Conservation (phyloP, 2,113 vertebrate species). For the Spizaetus ornatus region DNA sequence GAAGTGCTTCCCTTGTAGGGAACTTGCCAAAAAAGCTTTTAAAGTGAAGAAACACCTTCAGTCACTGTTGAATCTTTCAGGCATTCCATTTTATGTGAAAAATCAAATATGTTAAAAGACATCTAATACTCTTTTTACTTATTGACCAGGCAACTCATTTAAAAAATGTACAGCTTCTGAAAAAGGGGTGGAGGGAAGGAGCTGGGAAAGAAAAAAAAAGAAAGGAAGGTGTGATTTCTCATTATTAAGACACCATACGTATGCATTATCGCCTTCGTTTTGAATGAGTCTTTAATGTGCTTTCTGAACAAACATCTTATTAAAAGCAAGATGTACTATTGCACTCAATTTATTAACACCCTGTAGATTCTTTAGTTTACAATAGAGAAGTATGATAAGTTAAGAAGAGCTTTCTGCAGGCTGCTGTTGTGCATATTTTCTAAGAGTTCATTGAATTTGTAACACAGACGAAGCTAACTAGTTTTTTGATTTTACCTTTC, state of each 20-base stretch:
- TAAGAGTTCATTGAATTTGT: not conserved
- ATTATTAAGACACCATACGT: not conserved
- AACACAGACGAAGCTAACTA: not conserved
- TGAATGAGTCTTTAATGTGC: slow-evolving; percentile 28
- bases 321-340: slow-evolving; percentile 36
- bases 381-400: not conserved
- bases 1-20: not conserved
- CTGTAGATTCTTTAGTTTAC: not conserved
- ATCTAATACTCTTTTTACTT: not conserved
- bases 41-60: not conserved
- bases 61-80: not conserved
- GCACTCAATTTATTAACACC: slow-evolving; percentile 41
- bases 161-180: not conserved
- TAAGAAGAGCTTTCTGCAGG: not conserved
- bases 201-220: not conserved
- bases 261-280: slow-evolving; percentile 10
- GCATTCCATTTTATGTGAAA: slow-evolving; percentile 11
- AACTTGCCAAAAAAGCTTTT: slow-evolving; percentile 6
- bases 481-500: not conserved
- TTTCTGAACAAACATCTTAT: slow-evolving; percentile 36
- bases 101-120: not conserved
- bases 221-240: slow-evolving; percentile 18
- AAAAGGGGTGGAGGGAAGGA: not conserved
- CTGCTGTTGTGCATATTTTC: not conserved
- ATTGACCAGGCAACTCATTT: slow-evolving; percentile 30